These are phyloP conservation scores for Oryzias dopingdopingensis DNA, from an alignment of 2,797 vertebrate genomes.

Conservation along the genomic window DNA sequence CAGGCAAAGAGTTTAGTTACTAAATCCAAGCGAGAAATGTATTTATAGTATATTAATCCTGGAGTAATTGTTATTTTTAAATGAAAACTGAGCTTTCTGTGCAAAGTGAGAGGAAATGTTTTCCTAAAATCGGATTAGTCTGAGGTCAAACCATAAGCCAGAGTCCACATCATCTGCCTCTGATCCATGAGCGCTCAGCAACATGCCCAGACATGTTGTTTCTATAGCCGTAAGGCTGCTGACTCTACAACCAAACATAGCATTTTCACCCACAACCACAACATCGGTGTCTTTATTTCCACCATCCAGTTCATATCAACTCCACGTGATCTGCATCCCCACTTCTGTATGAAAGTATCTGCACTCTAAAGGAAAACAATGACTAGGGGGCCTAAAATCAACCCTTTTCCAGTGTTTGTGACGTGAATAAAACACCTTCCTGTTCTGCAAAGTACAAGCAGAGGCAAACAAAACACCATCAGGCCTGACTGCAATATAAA, in stretches of 20 bases:
- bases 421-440: slow-evolving; percentile 5
- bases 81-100: slow-evolving; percentile 2
- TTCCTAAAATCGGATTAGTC: slow-evolving; percentile 17
- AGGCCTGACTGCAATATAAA: slow-evolving; percentile 24
- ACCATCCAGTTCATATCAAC: slow-evolving; percentile 1
- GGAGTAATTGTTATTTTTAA: slow-evolving; percentile 3
- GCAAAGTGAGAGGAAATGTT: slow-evolving; percentile 8
- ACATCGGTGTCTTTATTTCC: slow-evolving; percentile 23
- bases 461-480: slow-evolving; percentile 16
- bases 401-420: slow-evolving; percentile 8
- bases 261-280: not conserved
- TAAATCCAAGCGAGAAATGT: too few relatives aligned
- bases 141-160: slow-evolving; percentile 19
- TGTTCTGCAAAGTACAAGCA: not conserved
- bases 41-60: not conserved
- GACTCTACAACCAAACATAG: slow-evolving; percentile 1
- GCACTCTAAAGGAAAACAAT: slow-evolving; percentile 15
- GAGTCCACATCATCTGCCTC: slow-evolving; percentile 29
- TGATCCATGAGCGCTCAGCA: slow-evolving; percentile 27
- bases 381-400: slow-evolving; percentile 4
- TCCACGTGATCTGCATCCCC: slow-evolving; percentile 1
- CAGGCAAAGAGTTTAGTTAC: too few relatives aligned
- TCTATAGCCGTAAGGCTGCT: slow-evolving; percentile 22
- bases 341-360: slow-evolving; percentile 22
- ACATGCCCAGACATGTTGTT: slow-evolving; percentile 51